Evolutionary conservation across 2,113 vertebrate genomes (phyloP).

Genomic region (Scomber japonicus): DNA sequence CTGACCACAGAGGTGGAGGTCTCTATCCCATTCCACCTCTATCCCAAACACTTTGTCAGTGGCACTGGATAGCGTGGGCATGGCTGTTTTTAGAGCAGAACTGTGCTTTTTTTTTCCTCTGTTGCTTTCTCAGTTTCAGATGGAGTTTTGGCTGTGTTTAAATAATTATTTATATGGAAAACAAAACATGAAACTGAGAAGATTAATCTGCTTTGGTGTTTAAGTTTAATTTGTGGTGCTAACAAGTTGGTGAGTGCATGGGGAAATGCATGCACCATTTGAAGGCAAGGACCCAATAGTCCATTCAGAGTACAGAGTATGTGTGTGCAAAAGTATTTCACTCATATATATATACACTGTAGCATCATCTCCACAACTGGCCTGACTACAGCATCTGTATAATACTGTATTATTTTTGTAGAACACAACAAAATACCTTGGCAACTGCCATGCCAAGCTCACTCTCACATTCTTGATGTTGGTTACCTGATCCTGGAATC

Average conservation of each 20-base stretch:
- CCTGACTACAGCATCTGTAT: conserved; percentile 3
- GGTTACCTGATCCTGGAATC: conserved; percentile 6
- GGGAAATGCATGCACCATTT: too few species aligned
- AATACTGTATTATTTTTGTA: not conserved
- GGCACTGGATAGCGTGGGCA: too few species aligned
- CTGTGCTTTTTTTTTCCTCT: not conserved
- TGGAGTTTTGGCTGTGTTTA: not conserved
- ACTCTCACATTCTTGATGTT: conserved; percentile 8
- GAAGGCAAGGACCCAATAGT: too few species aligned
- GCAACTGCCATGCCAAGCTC: not conserved
- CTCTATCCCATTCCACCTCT: not conserved
- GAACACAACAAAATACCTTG: not conserved
- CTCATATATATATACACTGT: too few species aligned
- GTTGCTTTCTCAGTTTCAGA: not conserved
- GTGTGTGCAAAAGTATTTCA: not conserved
- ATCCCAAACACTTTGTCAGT: not conserved
- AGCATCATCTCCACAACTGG: conserved; percentile 14
- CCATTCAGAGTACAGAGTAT: not conserved
- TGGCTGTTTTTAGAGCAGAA: not conserved
- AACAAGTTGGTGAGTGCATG: too few species aligned
- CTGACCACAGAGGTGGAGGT: not conserved
- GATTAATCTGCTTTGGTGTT: too few species aligned
- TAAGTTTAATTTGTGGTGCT: too few species aligned
- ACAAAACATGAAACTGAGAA: too few species aligned
- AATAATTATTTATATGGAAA: too few species aligned